Conservation (phyloP, 2,797 vertebrate species). For the Hypotaenidia okinawae region DNA sequence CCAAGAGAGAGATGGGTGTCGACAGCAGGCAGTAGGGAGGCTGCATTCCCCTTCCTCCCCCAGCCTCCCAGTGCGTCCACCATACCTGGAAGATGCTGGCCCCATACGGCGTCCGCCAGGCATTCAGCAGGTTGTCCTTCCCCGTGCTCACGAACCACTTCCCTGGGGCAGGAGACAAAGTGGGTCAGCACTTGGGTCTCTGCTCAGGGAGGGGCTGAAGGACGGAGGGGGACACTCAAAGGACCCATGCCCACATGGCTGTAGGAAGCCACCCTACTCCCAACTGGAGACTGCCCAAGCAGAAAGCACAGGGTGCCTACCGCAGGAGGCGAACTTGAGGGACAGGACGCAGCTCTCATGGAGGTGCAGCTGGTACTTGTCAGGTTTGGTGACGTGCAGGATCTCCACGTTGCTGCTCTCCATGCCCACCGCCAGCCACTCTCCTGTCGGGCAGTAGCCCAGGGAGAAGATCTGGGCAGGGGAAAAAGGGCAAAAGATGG, state of each 20-base stretch:
- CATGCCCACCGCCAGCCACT: slow-evolving; percentile 79
- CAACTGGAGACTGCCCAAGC: too few species aligned
- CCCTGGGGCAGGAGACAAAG: slow-evolving; percentile 65
- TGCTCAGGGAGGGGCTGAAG: too few species aligned
- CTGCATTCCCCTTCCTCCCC: too few species aligned
- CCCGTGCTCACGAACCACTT: slow-evolving; percentile 93
- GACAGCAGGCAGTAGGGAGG: fast-evolving
- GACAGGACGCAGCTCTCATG: slow-evolving; percentile 83
- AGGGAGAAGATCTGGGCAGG: slow-evolving; percentile 28
- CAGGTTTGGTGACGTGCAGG: slow-evolving; percentile 79
- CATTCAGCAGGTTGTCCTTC: slow-evolving; percentile 89
- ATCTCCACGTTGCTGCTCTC: slow-evolving; percentile 83
- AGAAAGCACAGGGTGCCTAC: too few species aligned
- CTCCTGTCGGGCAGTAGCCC: slow-evolving; percentile 49
- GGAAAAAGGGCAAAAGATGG: too few species aligned
- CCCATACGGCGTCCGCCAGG: slow-evolving; percentile 88
- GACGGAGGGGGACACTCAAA: too few species aligned
- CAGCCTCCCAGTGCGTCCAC: neutral
- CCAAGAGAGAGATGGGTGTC: neutral
- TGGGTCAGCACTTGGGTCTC: too few species aligned
- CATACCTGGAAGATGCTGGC: slow-evolving; percentile 90
- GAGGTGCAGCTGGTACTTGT: slow-evolving; percentile 83
- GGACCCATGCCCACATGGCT: too few species aligned
- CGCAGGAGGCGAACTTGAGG: slow-evolving; percentile 83
- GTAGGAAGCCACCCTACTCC: too few species aligned